phyloP scores from a whole-genome alignment of 2,888 invertebrate genomes.

The Hirtodrosophila confusa region DNA sequence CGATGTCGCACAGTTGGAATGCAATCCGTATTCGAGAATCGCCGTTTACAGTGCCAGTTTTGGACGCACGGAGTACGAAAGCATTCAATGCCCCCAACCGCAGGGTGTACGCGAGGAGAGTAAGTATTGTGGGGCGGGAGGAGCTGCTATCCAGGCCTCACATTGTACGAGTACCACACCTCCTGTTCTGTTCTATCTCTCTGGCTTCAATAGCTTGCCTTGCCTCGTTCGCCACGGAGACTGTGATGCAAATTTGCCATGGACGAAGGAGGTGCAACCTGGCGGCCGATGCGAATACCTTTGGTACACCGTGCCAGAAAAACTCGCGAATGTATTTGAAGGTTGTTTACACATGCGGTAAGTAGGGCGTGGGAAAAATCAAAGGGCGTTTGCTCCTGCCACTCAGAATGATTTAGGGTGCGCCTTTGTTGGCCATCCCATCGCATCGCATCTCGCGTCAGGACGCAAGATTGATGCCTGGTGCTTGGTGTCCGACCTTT shows the following conservation, averaged over 20 bases:
- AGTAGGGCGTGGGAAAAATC: conserved; percentile 83
- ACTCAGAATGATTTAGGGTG: conserved; percentile 58
- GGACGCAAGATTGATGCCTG: conserved; percentile 44
- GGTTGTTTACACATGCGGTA: conserved; percentile 95
- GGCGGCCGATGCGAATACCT: conserved; percentile 93
- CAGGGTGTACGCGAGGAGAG: conserved; percentile 94
- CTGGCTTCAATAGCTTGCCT: conserved; percentile 89
- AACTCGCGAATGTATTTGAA: conserved; percentile 94
- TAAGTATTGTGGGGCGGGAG: conserved; percentile 85
- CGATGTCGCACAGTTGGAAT: conserved; percentile 93
- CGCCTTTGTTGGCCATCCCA: conserved; percentile 52
- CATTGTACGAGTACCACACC: conserved; percentile 11
- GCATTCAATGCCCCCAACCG: conserved; percentile 94
- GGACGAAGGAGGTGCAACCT: conserved; percentile 92
- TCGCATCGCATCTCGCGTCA: conserved; percentile 25
- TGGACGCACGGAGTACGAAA: conserved; percentile 95
- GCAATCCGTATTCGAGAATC: conserved; percentile 93
- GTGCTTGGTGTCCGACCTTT: conserved; percentile 31
- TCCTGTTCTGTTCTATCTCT: conserved; percentile 15
- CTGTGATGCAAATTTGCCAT: conserved; percentile 94
- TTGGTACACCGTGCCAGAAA: conserved; percentile 92
- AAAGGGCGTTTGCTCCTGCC: conserved; percentile 37
- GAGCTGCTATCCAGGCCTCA: conserved; percentile 10
- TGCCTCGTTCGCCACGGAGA: conserved; percentile 94
- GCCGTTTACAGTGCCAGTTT: conserved; percentile 97